phyloP scores from a whole-genome alignment of 2,888 invertebrate species.

The Euspilapteryx auroguttella region DNA sequence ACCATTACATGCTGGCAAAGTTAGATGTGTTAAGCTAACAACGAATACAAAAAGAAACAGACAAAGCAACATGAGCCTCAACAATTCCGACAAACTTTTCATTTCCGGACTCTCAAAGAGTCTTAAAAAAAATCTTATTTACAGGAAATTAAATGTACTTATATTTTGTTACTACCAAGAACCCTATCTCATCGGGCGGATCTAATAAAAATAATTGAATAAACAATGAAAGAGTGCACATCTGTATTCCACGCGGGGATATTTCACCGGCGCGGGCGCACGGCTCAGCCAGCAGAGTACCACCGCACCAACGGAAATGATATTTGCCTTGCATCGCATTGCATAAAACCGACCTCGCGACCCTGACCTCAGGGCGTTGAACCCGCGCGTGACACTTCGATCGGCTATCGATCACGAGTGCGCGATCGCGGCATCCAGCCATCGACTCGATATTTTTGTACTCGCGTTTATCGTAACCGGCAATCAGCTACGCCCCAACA shows the following conservation, averaged over 20 bases:
- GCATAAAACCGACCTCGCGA: conserved; percentile 41
- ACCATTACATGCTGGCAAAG: too few species aligned
- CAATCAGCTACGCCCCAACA: too few species aligned
- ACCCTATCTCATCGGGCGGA: too few species aligned
- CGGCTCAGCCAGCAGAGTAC: background rate
- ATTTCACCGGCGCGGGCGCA: conserved; percentile 25
- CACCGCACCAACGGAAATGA: too few species aligned
- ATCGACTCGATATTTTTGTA: conserved; percentile 43
- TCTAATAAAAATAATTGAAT: conserved; percentile 16
- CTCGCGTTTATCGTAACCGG: conserved; percentile 40
- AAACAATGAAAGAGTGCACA: conserved; percentile 39
- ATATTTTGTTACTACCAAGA: too few species aligned
- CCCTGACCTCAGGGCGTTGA: conserved; percentile 52
- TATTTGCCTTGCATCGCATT: conserved; percentile 42
- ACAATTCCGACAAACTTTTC: too few species aligned
- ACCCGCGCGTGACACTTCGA: conserved; percentile 57
- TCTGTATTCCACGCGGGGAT: conserved; percentile 45
- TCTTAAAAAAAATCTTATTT: too few species aligned
- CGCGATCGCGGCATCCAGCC: conserved; percentile 4
- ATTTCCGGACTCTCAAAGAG: too few species aligned
- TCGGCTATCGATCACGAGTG: conserved; percentile 57
- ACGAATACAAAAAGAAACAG: too few species aligned
- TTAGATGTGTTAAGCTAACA: too few species aligned
- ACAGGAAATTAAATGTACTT: too few species aligned
- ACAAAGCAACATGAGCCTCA: too few species aligned